A percentile compares a stretch with the other conserved stretches of the same genome.
phyloP scores from a whole-genome alignment of 2,113 vertebrate species.

The Peromyscus leucopus region DNA sequence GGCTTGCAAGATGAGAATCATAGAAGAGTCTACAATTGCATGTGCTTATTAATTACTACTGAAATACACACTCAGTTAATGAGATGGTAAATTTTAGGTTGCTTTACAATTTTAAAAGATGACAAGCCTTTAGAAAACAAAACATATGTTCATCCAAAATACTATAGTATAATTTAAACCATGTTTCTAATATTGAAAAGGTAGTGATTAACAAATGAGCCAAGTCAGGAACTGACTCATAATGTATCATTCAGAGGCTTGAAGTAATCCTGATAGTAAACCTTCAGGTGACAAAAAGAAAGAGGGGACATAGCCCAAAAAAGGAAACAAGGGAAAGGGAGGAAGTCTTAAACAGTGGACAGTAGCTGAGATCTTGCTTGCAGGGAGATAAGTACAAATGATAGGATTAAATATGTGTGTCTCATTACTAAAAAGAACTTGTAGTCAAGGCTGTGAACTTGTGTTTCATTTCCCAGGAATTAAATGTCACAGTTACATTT shows the following conservation, averaged over 20 bases:
- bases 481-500: conserved; percentile 25
- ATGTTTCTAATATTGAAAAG: conserved; percentile 29
- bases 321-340: background rate
- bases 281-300: background rate
- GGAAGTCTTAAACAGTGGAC: background rate
- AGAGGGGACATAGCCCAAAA: background rate
- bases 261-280: conserved; percentile 9
- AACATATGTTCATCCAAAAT: background rate
- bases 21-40: background rate
- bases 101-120: background rate
- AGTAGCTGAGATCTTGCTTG: background rate
- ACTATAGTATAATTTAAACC: background rate
- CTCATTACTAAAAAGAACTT: background rate
- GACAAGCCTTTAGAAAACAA: background rate
- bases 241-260: background rate
- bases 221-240: conserved; percentile 33
- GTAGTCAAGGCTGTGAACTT: background rate
- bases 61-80: background rate
- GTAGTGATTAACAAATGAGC: background rate
- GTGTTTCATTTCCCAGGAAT: conserved; percentile 27
- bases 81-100: conserved; percentile 16
- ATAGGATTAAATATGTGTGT: background rate
- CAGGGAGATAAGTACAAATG: conserved; percentile 16
- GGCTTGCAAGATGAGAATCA: conserved; percentile 19
- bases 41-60: background rate